phyloP scores from a whole-genome alignment of 35 echinoderm and acorn worm species.

The Ophioderma brevispina region DNA sequence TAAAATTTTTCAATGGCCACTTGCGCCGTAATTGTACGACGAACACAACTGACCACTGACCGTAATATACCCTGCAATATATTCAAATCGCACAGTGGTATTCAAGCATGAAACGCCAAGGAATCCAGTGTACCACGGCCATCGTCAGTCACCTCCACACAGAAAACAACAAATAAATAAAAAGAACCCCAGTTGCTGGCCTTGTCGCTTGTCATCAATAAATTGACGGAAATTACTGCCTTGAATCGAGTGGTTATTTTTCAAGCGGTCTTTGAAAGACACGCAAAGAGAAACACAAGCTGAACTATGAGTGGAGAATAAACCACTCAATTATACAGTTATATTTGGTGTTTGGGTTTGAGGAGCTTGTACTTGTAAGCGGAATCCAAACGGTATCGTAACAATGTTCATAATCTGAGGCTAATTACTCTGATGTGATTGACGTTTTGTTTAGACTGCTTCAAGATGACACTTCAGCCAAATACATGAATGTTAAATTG shows the following conservation, averaged over 20 bases:
- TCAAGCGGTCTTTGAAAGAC: neutral
- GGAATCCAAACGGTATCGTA: neutral
- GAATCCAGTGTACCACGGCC: neutral
- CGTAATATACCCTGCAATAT: neutral
- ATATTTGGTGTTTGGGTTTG: neutral
- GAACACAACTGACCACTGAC: neutral
- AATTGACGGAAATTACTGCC: neutral
- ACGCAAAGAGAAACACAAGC: neutral
- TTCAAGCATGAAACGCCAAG: neutral
- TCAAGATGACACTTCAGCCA: slow-evolving; percentile 1
- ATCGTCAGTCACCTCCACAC: neutral
- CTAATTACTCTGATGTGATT: neutral
- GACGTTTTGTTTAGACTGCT: neutral
- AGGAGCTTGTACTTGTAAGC: neutral
- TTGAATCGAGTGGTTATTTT: neutral
- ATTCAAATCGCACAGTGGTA: neutral
- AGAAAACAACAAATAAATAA: neutral
- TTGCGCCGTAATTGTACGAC: too few species aligned
- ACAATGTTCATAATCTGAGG: neutral
- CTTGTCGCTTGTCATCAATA: neutral
- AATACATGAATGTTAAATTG: too few species aligned
- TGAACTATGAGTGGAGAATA: neutral
- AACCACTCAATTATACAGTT: neutral
- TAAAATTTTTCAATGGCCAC: too few species aligned
- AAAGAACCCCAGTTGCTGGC: neutral